Conservation (phyloP, 2,113 vertebrate species). For the Heteronetta atricapilla region DNA sequence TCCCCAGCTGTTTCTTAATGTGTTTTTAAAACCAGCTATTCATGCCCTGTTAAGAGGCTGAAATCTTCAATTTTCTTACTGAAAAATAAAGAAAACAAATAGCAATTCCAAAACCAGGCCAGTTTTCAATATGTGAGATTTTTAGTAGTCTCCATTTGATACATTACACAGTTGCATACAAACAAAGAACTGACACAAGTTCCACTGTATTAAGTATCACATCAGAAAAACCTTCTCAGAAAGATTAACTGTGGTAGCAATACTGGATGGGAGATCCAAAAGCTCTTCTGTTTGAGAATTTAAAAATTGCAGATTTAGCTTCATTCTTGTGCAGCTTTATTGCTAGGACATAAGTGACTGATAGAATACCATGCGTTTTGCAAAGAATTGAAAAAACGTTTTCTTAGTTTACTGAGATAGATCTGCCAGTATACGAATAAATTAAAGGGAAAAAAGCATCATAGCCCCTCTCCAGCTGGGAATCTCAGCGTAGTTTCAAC, state of each 20-base stretch:
- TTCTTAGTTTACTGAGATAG: neutral
- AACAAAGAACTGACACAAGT: neutral
- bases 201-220: neutral
- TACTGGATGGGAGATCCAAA: neutral
- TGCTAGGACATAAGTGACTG: neutral
- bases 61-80: neutral
- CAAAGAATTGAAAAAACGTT: neutral
- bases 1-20: neutral
- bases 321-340: neutral
- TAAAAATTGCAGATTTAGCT: neutral
- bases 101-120: neutral
- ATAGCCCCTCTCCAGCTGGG: neutral
- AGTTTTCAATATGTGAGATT: neutral
- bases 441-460: neutral
- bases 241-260: neutral
- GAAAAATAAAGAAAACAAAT: neutral
- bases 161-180: neutral
- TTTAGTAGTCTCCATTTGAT: neutral
- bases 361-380: neutral
- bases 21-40: neutral
- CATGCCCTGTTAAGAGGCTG: neutral
- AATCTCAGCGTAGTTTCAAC: neutral
- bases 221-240: neutral
- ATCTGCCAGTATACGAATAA: neutral
- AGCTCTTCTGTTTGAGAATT: neutral